These are phyloP conservation scores for Seriola rivoliana DNA, from an alignment of 2,113 vertebrate genomes.

Conservation along the genomic window DNA sequence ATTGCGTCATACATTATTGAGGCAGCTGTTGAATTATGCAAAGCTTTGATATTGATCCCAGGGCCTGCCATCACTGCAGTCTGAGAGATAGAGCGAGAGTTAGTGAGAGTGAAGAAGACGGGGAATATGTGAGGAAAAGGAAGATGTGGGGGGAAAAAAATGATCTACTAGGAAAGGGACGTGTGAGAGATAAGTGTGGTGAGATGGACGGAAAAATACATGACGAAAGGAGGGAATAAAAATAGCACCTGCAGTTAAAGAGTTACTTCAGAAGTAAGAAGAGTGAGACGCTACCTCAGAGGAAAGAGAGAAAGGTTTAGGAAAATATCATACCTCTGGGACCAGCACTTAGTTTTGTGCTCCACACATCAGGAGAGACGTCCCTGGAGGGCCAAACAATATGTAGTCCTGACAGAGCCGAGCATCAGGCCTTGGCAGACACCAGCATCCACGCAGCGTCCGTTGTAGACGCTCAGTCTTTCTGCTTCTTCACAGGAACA, in stretches of 20 bases:
- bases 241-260: background rate
- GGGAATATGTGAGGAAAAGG: background rate
- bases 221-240: background rate
- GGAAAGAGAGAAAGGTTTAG: background rate
- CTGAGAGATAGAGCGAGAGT: slow-evolving; percentile 32
- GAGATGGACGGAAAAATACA: background rate
- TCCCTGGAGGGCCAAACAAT: background rate
- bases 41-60: slow-evolving; percentile 73
- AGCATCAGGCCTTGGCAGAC: background rate
- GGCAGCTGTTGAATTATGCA: slow-evolving; percentile 73
- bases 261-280: background rate
- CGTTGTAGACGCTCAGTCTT: background rate
- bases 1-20: slow-evolving; percentile 72
- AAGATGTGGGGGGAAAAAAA: background rate
- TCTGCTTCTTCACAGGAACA: background rate
- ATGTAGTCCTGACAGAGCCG: background rate
- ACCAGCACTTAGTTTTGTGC: background rate
- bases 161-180: background rate
- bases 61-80: slow-evolving; percentile 56
- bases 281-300: slow-evolving; percentile 1
- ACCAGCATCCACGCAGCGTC: background rate
- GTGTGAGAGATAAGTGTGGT: background rate
- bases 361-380: background rate
- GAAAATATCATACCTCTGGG: background rate
- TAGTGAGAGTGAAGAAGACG: slow-evolving; percentile 10